These are phyloP conservation scores for Penaeus indicus DNA, from an alignment of 1,140 invertebrate genomes.

Conservation along the genomic window DNA sequence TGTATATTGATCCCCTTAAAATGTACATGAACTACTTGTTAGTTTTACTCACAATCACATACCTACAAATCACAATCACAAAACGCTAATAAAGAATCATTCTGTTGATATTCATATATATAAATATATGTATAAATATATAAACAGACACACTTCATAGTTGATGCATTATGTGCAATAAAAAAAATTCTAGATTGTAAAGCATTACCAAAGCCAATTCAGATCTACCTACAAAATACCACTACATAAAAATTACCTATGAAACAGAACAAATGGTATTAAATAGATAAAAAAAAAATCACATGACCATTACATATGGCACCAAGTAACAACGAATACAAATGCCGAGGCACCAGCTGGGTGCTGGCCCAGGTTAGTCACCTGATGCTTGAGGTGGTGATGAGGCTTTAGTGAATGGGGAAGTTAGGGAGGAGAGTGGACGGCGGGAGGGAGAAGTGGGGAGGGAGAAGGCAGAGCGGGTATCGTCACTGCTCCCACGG, in stretches of 20 bases:
- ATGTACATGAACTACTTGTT: no score
- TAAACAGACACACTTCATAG: no score
- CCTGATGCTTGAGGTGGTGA: slow-evolving; percentile 62
- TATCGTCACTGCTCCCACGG: neutral
- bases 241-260: neutral
- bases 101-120: no score
- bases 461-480: slow-evolving; percentile 51
- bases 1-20: no score
- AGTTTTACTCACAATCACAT: no score
- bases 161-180: no score
- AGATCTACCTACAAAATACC: no score
- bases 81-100: no score
- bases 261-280: neutral
- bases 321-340: slow-evolving; percentile 2
- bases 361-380: slow-evolving; percentile 39
- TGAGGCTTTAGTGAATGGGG: slow-evolving; percentile 48
- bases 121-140: no score
- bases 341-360: neutral
- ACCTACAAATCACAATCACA: no score
- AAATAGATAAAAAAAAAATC: neutral
- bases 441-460: slow-evolving; percentile 66
- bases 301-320: neutral
- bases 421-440: slow-evolving; percentile 63
- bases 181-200: no score
- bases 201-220: no score